phyloP scores from a whole-genome alignment of 30 jellyfish, hydroid and myxozoan genomes.

The Rhopilema esculentum region DNA sequence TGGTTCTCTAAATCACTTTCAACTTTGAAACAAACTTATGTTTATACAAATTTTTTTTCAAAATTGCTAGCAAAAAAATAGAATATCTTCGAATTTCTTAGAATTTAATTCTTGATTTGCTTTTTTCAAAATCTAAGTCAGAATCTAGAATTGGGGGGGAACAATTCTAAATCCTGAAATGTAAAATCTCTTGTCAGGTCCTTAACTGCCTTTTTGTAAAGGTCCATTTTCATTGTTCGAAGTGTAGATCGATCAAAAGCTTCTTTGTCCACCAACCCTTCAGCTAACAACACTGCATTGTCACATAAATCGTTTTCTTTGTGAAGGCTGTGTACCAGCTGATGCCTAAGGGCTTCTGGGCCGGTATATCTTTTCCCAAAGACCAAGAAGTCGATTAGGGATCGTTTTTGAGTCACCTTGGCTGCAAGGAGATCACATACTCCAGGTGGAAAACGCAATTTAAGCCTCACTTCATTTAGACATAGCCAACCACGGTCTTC shows the following conservation, averaged over 20 bases:
- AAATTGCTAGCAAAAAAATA: background rate
- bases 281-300: conserved; percentile 16
- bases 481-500: conserved; percentile 76
- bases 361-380: conserved; percentile 66
- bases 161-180: conserved; percentile 28
- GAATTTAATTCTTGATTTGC: background rate
- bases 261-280: conserved; percentile 30
- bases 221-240: conserved; percentile 69
- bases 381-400: conserved; percentile 42
- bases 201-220: conserved; percentile 34
- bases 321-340: conserved; percentile 44
- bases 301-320: conserved; percentile 2
- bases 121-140: background rate
- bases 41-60: too few species aligned
- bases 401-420: conserved; percentile 26
- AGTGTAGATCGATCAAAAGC: conserved; percentile 51
- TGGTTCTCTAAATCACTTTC: too few species aligned
- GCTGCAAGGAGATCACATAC: conserved; percentile 39
- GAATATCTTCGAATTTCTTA: background rate
- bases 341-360: conserved; percentile 40
- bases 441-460: conserved; percentile 65
- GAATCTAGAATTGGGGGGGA: conserved; percentile 36
- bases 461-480: conserved; percentile 53
- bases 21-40: too few species aligned
- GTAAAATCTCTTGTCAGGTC: conserved; percentile 60